Evolutionary conservation across 2,797 vertebrate species (phyloP), one percentile per base, ranked within the genome.

Genomic region (Forpus xanthops): DNA sequence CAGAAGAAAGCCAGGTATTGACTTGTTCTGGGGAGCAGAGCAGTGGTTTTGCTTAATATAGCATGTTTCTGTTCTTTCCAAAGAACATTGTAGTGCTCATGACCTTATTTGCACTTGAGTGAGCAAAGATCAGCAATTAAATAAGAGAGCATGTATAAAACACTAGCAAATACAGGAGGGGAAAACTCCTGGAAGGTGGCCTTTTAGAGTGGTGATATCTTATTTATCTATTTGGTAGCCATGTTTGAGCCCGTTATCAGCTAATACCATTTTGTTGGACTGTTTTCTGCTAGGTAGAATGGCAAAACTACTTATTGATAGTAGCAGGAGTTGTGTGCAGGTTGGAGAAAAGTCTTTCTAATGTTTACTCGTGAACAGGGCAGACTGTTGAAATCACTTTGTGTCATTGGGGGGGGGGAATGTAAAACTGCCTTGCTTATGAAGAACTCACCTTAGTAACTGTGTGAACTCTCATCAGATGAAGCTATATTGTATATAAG

Each of bases 401-500:
- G 60, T 81, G 79, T 93, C 61, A 6, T 74, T 84, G 81, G 55
- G 64, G 52, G 62, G 52, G 64, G 50, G 71, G 67, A 89, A 94
- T 49, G 76, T 65, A 52, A 82, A 85, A 89, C 96, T 97, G 96
- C 97, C 97, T 97, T 94, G 85, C 92, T 96, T 85, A 87, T 94
- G 97, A 98, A 97, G 98, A 98, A 96, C 96, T 93, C 28, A 17
- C 82, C 74, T 90, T 92, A 96, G 89, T 85, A 87, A 90, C 87
- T 89, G 87, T 94, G 90, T 85, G 96, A 96, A 96, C 82, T 96
- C 92, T 77, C 79, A 89, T 95, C 89, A 89, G 97, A 96, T 95
- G 84, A 94, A 97, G 96, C 97, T 97, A 93, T 91, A 44, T 95
- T 97, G 97, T 98, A 96, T 96, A 96, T 97, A 97, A 97, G 98